Evolutionary conservation across 2,888 invertebrate genomes (phyloP), one percentile per base, ranked within the genome.

Genomic region (Acrobasis suavella): DNA sequence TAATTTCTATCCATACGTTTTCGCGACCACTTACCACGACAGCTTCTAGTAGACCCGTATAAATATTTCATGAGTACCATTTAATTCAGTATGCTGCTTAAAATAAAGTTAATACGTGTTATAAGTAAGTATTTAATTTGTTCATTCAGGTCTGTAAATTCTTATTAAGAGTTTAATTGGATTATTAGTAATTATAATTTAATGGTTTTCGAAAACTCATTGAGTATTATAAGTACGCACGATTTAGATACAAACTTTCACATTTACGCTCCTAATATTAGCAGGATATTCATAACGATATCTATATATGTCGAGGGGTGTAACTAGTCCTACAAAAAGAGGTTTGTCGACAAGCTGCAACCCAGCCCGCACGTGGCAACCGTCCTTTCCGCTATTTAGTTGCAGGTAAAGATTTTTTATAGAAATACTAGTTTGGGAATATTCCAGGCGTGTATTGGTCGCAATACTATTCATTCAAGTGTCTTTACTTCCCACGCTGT

Each of bases 401-500:
- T 73, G 87, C 91, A 92, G 91, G 91, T 92, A 92, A 88, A 81
- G 71, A 72, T 84, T 87, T 91, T 91, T 90, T 90, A 82, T 74
- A 64, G 66, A 82, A 84, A 83, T 83, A 81, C 76, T 80, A 81
- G 77, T 78, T 78, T 73, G 80, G 75, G 87, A 86, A 87, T 84
- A 84, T 86, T 86, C 86, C 77, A 80, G 81, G 71, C 77, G 75
- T 69, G 74, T 78, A 81, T 81, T 76, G 66, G 72, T 73, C 70
- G 71, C 69, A 73, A 67, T 71, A 67, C 71, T 72, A 77, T 74
- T 73, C 74, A 81, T 82, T 79, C 77, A 78, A 72, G 69, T 72
- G 69, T 70, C 69, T 65, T 72, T 64, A 60, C 71, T 76, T 79
- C 81, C 77, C 81, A 82, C 82, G 79, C 70, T 72, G 46, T 14